Conservation (phyloP, 2,113 vertebrate genomes). For the Petromus typicus region DNA sequence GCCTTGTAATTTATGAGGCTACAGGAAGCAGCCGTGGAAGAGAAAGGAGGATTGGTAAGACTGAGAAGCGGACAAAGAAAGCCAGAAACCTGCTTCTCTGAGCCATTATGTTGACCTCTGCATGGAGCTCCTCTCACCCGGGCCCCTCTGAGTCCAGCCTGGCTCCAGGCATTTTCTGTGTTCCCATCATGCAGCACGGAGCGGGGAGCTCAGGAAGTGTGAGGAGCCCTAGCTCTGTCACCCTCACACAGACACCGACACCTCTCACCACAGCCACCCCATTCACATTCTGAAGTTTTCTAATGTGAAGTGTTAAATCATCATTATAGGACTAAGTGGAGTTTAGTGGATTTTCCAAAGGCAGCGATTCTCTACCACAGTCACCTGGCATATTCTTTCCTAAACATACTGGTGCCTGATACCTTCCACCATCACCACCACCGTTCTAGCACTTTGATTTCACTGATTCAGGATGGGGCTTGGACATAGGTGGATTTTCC, state of each 20-base stretch:
- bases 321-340: neutral
- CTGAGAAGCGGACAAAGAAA: neutral
- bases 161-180: neutral
- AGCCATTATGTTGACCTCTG: neutral
- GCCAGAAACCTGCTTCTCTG: slow-evolving; percentile 23
- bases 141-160: neutral
- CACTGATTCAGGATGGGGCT: neutral
- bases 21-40: slow-evolving; percentile 23
- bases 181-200: neutral
- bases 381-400: neutral
- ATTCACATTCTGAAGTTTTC: neutral
- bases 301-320: slow-evolving; percentile 19
- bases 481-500: neutral
- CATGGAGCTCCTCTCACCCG: neutral
- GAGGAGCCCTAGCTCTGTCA: neutral
- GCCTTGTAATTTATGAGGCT: slow-evolving; percentile 7
- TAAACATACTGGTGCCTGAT: neutral
- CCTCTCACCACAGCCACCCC: neutral
- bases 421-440: neutral
- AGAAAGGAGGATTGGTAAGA: neutral
- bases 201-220: neutral
- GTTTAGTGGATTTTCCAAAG: slow-evolving; percentile 14
- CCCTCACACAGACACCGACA: neutral
- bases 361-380: slow-evolving; percentile 20
- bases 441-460: slow-evolving; percentile 15